Percentiles rank a stretch among this genome's conserved stretches.
phyloP scores from a whole-genome alignment of 1,140 invertebrate species.

The Globodera rostochiensis region DNA sequence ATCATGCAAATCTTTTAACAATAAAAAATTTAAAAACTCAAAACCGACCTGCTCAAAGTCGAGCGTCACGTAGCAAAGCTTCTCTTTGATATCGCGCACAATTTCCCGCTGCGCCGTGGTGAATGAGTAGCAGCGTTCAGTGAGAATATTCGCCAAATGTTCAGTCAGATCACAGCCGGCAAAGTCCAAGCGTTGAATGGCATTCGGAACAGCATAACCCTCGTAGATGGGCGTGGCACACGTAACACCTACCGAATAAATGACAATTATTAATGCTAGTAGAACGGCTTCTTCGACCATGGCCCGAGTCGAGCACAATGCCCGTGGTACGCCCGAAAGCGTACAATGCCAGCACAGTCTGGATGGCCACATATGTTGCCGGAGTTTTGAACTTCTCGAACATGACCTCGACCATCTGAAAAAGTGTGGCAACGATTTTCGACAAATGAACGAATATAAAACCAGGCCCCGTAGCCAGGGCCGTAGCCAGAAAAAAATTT shows the following conservation, averaged over 20 bases:
- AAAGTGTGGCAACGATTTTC: too few species aligned
- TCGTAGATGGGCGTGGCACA: slow-evolving; percentile 64
- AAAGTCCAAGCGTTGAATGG: slow-evolving; percentile 57
- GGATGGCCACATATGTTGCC: too few species aligned
- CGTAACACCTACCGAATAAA: slow-evolving; percentile 51
- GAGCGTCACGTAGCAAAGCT: slow-evolving; percentile 76
- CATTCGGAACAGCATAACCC: slow-evolving; percentile 57
- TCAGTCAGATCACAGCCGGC: slow-evolving; percentile 61
- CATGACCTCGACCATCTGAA: too few species aligned
- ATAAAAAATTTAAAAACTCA: neutral
- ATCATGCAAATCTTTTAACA: neutral
- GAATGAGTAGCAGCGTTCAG: slow-evolving; percentile 92
- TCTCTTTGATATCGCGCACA: slow-evolving; percentile 83
- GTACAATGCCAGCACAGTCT: too few species aligned
- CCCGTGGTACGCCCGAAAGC: too few species aligned
- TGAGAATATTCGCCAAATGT: slow-evolving; percentile 83
- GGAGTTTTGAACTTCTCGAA: slow-evolving; percentile 2
- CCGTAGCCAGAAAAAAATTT: too few species aligned
- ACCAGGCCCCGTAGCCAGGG: too few species aligned
- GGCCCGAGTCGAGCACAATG: slow-evolving; percentile 74
- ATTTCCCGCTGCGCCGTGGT: slow-evolving; percentile 92
- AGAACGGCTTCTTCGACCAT: slow-evolving; percentile 69
- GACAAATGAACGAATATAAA: too few species aligned
- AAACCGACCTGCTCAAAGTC: slow-evolving; percentile 75
- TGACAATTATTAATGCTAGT: too few species aligned